Percentiles rank a stretch among this genome's conserved stretches.
phyloP scores from a whole-genome alignment of 2,113 vertebrate genomes.

The Salvelinus namaycush region DNA sequence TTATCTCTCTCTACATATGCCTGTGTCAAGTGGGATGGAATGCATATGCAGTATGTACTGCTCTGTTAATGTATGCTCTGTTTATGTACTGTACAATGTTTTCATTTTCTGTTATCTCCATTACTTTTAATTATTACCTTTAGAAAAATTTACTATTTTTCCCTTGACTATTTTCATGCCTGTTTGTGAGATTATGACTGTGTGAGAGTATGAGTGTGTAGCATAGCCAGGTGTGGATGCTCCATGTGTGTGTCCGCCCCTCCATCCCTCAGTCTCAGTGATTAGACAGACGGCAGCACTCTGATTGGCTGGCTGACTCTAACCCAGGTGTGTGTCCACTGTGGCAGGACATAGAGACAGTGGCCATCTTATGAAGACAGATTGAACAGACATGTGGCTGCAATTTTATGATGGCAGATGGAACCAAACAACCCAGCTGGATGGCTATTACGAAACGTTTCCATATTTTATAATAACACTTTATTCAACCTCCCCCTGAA shows the following conservation, averaged over 20 bases:
- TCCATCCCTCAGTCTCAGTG: not conserved
- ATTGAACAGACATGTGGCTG: not conserved
- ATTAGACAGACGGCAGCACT: not conserved
- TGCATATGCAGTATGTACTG: not conserved
- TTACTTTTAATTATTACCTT: too few relatives aligned
- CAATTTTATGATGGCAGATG: not conserved
- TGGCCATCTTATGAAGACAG: constrained; percentile 1
- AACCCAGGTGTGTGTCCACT: not conserved
- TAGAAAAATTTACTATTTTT: too few relatives aligned
- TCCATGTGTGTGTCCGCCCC: not conserved
- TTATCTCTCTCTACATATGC: too few relatives aligned
- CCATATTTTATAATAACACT: not conserved
- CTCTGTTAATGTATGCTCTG: not conserved
- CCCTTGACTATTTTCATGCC: too few relatives aligned
- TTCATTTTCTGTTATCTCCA: not conserved
- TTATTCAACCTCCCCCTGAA: not conserved
- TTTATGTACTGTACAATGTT: not conserved
- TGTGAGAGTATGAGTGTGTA: not conserved
- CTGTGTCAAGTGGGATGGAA: too few relatives aligned
- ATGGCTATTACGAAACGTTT: not conserved
- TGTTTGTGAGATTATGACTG: not conserved
- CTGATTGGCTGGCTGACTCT: not conserved
- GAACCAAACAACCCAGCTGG: not conserved
- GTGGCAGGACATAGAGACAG: not conserved
- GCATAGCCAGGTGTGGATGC: not conserved